Evolutionary conservation across 2,113 vertebrate genomes (phyloP).

Genomic region (Xyliphius kryptos): DNA sequence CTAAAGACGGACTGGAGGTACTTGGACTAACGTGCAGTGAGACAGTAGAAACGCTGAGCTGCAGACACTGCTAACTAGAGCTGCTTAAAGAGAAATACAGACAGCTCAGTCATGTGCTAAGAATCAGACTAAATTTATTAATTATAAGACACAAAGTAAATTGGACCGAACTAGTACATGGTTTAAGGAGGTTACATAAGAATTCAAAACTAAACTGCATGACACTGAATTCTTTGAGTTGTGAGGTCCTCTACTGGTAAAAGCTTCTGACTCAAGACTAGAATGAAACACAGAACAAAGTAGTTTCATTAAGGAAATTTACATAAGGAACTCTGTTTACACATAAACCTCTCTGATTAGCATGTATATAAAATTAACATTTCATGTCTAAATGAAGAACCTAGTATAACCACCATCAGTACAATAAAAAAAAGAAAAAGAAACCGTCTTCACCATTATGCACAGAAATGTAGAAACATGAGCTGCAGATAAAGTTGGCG

Average conservation of each 20-base stretch:
- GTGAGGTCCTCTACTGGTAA: too few species aligned
- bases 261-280: too few species aligned
- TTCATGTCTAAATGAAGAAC: conserved; percentile 3
- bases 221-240: too few species aligned
- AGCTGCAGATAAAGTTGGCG: not conserved
- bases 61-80: too few species aligned
- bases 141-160: conserved; percentile 13
- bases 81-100: not conserved
- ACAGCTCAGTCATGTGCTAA: not conserved
- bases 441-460: not conserved
- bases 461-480: not conserved
- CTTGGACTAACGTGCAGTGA: too few species aligned
- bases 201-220: too few species aligned
- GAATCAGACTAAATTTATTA: conserved; percentile 7
- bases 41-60: too few species aligned
- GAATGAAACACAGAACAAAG: not conserved
- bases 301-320: not conserved
- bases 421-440: not conserved
- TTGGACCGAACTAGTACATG: too few species aligned
- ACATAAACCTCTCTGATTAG: not conserved
- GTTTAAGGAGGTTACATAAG: too few species aligned
- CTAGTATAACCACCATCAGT: not conserved
- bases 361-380: not conserved
- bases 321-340: conserved; percentile 1
- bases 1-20: too few species aligned